Base-by-base conservation (phyloP, 2,888 invertebrate species). In the Xanthorhoe designata region DNA sequence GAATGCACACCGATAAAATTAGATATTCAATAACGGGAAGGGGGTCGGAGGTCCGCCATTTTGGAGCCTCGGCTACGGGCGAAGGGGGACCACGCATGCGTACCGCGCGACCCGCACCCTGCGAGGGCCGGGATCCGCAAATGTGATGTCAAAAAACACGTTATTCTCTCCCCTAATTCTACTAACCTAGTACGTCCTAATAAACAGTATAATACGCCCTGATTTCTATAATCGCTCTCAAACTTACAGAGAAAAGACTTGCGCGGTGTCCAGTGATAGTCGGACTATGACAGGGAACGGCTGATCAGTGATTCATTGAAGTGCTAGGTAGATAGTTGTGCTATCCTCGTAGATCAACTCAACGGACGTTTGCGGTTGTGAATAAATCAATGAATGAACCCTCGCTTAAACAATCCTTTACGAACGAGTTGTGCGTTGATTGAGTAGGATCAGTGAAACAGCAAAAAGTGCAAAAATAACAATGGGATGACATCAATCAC, bases 21-120 rank as follows among this genome's bases (percentile, higher is more conserved):
- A 92, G 91, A 91, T 92, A 92, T 91, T 92, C 92, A 92, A 92
- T 93, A 93, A 89, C 87, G 82, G 85, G 84, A 87, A 90, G 89
- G 91, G 89, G 92, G 88, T 86, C 82, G 88, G 83, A 86, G 85
- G 81, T 88, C 91, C 91, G 92, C 93, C 93, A 93, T 93, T 87
- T 92, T 92, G 87, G 86, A 83, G 85, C 83, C 86, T 83, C 83
- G 83, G 86, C 82, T 83, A 82, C 79, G 83, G 83, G 80, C 78
- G 85, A 83, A 88, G 90, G 92, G 91, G 92, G 87, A 80, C 61
- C 82, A 81, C 91, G 92, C 93, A 92, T 90, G 92, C 92, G 93
- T 80, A 81, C 59, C 70, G 70, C 71, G 67, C 72, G 79, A 82
- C 90, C 91, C 91, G 91, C 92, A 90, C 92, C 92, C 91, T 86